Percentiles rank a stretch among this genome's conserved stretches.
These are phyloP conservation scores for Pinctada fucata DNA, from an alignment of 2,888 invertebrate genomes.

Conservation along the genomic window DNA sequence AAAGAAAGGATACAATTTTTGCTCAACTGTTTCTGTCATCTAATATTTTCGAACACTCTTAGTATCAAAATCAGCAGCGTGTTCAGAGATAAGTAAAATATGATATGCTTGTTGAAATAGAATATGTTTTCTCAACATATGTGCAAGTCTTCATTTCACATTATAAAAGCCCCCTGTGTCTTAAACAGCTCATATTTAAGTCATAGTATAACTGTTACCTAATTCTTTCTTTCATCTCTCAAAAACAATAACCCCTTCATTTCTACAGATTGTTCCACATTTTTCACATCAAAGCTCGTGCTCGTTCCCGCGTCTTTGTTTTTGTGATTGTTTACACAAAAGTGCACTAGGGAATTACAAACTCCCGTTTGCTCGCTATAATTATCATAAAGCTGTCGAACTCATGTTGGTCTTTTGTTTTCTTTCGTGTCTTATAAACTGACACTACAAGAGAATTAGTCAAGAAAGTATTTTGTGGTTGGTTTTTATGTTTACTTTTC, in stretches of 20 bases:
- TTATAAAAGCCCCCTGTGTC: not conserved
- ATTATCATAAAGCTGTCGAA: not conserved
- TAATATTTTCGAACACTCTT: too few relatives aligned
- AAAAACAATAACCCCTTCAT: not conserved
- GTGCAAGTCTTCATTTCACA: too few relatives aligned
- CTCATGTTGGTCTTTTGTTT: not conserved
- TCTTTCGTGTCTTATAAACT: not conserved
- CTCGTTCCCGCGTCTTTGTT: not conserved
- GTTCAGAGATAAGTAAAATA: too few relatives aligned
- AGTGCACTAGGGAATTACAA: not conserved
- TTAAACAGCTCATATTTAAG: not conserved
- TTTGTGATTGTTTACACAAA: not conserved
- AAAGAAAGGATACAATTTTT: too few relatives aligned
- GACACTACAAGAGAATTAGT: too few relatives aligned
- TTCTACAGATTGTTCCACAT: not conserved
- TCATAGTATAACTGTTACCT: not conserved
- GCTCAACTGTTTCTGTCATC: too few relatives aligned
- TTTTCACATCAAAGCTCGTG: not conserved
- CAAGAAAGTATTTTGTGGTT: too few relatives aligned
- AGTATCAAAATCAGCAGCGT: too few relatives aligned
- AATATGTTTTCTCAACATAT: too few relatives aligned
- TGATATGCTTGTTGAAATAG: too few relatives aligned
- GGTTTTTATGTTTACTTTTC: too few relatives aligned
- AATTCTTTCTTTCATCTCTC: not conserved
- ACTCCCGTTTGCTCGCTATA: not conserved